Conservation (phyloP, 2,888 invertebrate species). For the Spisula solida region DNA sequence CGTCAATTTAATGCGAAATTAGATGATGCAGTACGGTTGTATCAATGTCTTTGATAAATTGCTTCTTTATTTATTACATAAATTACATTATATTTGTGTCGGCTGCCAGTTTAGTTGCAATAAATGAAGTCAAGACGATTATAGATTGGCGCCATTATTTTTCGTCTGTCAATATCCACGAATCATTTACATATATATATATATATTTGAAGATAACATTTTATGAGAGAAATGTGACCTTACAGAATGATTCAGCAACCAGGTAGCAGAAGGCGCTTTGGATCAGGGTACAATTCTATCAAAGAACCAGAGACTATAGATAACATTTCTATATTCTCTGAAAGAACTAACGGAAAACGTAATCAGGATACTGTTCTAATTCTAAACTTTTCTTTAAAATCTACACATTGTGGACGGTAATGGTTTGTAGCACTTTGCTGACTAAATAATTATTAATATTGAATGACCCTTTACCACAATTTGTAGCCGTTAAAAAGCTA, state of each 20-base stretch:
- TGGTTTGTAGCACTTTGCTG: no score
- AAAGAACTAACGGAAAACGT: no score
- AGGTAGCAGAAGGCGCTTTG: neutral
- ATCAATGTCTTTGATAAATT: slow-evolving; percentile 8
- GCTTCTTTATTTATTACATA: slow-evolving; percentile 10
- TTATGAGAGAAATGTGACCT: neutral
- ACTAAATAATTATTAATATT: no score
- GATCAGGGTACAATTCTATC: neutral
- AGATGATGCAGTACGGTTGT: neutral
- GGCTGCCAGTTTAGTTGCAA: slow-evolving; percentile 6
- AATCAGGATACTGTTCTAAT: no score
- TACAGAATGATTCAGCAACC: neutral
- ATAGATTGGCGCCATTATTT: slow-evolving; percentile 2
- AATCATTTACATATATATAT: neutral
- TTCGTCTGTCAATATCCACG: slow-evolving; percentile 10
- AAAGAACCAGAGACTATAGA: no score
- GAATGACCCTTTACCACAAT: no score
- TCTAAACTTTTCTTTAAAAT: no score
- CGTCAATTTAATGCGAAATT: slow-evolving; percentile 18
- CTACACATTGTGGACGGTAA: no score
- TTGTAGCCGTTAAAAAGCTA: no score
- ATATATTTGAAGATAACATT: neutral
- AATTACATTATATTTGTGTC: slow-evolving; percentile 16
- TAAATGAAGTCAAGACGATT: slow-evolving; percentile 12
- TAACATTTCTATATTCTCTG: no score